Base-by-base conservation (phyloP, 2,888 invertebrate species). In the Bimastos eiseni region DNA sequence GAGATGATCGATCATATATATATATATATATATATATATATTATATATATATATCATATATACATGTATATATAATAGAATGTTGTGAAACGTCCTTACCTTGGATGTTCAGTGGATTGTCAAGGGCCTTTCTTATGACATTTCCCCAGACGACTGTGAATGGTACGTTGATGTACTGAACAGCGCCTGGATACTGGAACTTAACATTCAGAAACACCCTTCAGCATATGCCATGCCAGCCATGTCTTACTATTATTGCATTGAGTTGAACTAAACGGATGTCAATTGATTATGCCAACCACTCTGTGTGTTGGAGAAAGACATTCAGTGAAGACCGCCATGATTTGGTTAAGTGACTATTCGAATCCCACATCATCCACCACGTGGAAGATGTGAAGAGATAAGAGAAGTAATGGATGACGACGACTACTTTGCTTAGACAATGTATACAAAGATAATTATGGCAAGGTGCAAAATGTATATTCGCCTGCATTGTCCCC, bases 51-150 rank as follows among this genome's bases (percentile, higher is more conserved):
- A n/a, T n/a, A n/a, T n/a, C n/a, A n/a, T n/a, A n/a, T n/a, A n/a
- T n/a, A n/a, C n/a, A n/a, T n/a, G n/a, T n/a, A n/a, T n/a, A n/a
- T n/a, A n/a, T n/a, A n/a, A 8, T 0, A 8, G 8, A n/a, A n/a
- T 6, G 8, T n/a, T 70, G 70, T 49, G 19, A 49, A 49, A 49
- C 21, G 49, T 49, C 70, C 70, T 70, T 11, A 96, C 96, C 98
- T 96, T 98, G 98, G 94, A 98, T 97, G 95, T 98, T 97, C 95
- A 98, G 97, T 11, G 98, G 98, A 96, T 99, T 99, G 96, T 99
- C 98, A 93, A 99, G 96, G 36, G 89, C 36, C 55, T 70, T 89
- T 41, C 83, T 36, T 34, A 30, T 38, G 36, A 38, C 37, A 13
- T n/a, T 70, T 19, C 93, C 93, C 94, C 94, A 94, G 86, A 93